phyloP scores from a whole-genome alignment of 2,113 vertebrate species.

The Nesoenas mayeri region DNA sequence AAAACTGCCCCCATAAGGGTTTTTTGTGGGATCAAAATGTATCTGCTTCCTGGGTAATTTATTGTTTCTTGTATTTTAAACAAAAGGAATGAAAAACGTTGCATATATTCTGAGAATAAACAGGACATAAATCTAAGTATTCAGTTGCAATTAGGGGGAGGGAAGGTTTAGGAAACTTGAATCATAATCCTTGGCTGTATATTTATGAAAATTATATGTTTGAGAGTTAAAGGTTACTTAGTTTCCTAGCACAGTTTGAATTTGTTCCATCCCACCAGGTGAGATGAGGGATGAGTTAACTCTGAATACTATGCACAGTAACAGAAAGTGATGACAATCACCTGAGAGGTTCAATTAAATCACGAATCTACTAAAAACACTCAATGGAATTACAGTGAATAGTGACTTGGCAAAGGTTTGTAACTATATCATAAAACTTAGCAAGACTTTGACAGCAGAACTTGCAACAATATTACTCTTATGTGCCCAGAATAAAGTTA shows the following conservation, averaged over 20 bases:
- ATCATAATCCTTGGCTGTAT: neutral
- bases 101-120: neutral
- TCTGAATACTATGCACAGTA: no score
- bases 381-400: no score
- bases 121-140: neutral
- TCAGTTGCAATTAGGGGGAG: neutral
- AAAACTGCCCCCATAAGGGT: neutral
- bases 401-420: no score
- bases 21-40: neutral
- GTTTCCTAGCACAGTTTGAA: neutral
- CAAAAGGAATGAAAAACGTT: neutral
- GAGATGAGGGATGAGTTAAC: no score
- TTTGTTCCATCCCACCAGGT: no score
- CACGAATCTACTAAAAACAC: no score
- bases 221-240: neutral
- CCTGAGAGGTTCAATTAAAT: no score
- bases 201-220: neutral
- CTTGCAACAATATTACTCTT: no score
- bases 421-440: no score
- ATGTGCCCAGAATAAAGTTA: no score
- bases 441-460: no score
- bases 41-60: neutral
- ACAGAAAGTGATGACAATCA: no score
- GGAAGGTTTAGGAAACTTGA: neutral
- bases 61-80: neutral